These are phyloP conservation scores for Abramis brama DNA, from an alignment of 2,113 vertebrate genomes.

Conservation along the genomic window DNA sequence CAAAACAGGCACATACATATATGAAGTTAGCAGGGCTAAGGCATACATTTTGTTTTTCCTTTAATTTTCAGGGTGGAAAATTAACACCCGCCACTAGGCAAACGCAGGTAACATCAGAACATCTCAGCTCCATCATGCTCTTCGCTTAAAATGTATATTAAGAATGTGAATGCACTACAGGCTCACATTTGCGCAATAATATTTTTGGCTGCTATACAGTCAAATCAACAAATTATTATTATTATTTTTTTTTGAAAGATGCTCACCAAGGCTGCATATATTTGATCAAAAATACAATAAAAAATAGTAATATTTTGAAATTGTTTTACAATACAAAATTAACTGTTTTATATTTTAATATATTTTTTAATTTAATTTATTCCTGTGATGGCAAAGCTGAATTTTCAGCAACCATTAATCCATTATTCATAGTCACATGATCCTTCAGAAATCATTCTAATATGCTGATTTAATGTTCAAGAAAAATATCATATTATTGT, in stretches of 20 bases:
- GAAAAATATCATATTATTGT: background rate
- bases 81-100: background rate
- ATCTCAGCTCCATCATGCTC: too few species aligned
- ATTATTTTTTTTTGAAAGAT: too few species aligned
- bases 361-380: background rate
- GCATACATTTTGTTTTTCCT: background rate
- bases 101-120: too few species aligned
- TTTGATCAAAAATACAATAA: background rate
- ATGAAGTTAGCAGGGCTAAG: background rate
- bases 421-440: background rate
- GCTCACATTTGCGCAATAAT: background rate
- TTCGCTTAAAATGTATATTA: too few species aligned
- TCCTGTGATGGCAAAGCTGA: too few species aligned
- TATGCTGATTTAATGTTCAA: background rate
- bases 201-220: background rate
- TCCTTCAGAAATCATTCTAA: background rate
- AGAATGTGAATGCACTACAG: too few species aligned
- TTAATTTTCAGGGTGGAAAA: background rate
- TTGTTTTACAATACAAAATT: too few species aligned
- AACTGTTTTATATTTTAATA: background rate
- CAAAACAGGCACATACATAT: constrained; percentile 24
- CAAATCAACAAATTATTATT: too few species aligned
- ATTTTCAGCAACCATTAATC: background rate
- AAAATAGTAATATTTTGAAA: too few species aligned
- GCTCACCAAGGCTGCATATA: background rate